A percentile compares a stretch with the other conserved stretches of the same genome.
Evolutionary conservation across 1,140 invertebrate species (phyloP).

Genomic region (Zaprionus camerounensis): DNA sequence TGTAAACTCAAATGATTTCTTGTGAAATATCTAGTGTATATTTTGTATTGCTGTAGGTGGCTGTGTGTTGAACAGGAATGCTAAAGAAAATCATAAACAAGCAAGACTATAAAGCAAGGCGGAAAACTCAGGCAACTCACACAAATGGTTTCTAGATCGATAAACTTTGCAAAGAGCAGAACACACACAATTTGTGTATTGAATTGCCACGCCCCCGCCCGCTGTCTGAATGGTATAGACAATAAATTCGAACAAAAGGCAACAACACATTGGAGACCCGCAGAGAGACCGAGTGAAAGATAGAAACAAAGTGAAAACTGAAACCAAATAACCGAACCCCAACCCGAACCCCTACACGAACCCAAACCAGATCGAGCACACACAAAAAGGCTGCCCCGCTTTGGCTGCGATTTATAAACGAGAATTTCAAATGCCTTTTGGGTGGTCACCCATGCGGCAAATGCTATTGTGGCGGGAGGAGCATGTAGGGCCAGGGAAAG

Average conservation of each 20-base stretch:
- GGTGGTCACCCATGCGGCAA: constrained; percentile 66
- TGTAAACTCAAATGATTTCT: constrained; percentile 48
- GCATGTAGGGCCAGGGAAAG: neutral
- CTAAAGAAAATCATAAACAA: constrained; percentile 23
- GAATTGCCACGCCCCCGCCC: constrained; percentile 32
- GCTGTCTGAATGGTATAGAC: constrained; percentile 54
- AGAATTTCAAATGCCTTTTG: constrained; percentile 61
- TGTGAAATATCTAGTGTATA: constrained; percentile 3
- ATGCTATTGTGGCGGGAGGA: constrained; percentile 64
- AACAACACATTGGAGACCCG: constrained; percentile 49
- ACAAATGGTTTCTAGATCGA: constrained; percentile 60
- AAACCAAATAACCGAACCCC: constrained; percentile 61
- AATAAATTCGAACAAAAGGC: constrained; percentile 75
- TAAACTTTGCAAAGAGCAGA: constrained; percentile 51
- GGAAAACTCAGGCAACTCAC: constrained; percentile 36
- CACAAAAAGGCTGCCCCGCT: constrained; percentile 50
- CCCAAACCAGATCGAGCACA: constrained; percentile 29
- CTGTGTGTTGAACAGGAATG: constrained; percentile 2
- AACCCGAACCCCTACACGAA: neutral
- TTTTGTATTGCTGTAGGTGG: neutral
- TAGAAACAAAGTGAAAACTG: constrained; percentile 53
- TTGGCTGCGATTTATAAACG: constrained; percentile 69
- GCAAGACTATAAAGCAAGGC: constrained; percentile 22
- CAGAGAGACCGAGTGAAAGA: neutral
- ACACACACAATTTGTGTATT: constrained; percentile 57